phyloP scores from a whole-genome alignment of 2,888 invertebrate species.

The Leptura quadrifasciata region DNA sequence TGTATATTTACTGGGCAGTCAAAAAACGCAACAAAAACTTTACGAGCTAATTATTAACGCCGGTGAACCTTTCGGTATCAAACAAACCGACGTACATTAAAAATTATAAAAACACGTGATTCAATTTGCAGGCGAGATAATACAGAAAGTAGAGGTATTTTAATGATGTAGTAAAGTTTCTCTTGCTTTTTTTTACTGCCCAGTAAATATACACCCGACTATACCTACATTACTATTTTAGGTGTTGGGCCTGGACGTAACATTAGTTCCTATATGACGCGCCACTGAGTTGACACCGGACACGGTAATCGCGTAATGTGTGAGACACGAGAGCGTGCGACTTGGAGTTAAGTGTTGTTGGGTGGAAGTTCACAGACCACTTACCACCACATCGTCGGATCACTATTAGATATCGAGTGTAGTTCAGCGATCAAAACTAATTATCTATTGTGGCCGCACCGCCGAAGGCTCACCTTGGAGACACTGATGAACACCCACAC shows the following conservation, averaged over 20 bases:
- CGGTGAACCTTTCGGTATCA: too few species aligned
- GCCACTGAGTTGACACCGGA: constrained; percentile 48
- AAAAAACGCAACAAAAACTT: too few species aligned
- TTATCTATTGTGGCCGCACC: constrained; percentile 57
- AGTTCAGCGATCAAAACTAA: constrained; percentile 62
- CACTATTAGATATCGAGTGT: constrained; percentile 63
- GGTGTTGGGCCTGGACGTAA: background rate
- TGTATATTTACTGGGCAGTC: too few species aligned
- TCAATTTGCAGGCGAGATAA: too few species aligned
- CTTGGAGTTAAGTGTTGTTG: constrained; percentile 51
- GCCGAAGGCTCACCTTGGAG: constrained; percentile 53
- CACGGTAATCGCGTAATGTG: constrained; percentile 58
- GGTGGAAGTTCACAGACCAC: constrained; percentile 63
- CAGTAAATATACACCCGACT: too few species aligned
- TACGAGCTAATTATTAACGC: too few species aligned
- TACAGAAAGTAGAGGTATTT: too few species aligned
- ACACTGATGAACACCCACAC: constrained; percentile 41
- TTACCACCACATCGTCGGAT: constrained; percentile 58
- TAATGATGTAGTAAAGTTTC: too few species aligned
- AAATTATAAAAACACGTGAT: too few species aligned
- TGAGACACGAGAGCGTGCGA: constrained; percentile 60
- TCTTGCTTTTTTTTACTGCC: too few species aligned
- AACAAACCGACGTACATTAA: too few species aligned
- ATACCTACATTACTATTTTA: too few species aligned
- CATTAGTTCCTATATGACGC: background rate